Conservation (phyloP, 2,888 invertebrate species). For the Thereva unica region DNA sequence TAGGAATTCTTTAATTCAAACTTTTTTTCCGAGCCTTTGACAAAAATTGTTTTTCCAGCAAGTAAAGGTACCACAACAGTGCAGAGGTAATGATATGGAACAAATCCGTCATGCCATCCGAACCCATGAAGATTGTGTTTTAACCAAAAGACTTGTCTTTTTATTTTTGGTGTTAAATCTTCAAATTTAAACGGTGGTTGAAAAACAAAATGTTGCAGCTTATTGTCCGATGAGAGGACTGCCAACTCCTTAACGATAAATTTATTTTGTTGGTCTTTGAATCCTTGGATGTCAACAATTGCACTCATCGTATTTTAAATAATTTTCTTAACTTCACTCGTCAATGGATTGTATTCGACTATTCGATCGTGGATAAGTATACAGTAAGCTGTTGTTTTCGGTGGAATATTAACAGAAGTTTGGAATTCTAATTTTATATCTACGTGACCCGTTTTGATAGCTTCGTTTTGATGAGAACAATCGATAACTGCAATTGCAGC, state of each 20-base stretch:
- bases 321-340: slow-evolving; percentile 33
- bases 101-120: too few species aligned
- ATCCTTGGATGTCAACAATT: slow-evolving; percentile 10
- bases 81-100: too few species aligned
- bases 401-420: slow-evolving; percentile 23
- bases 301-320: background rate
- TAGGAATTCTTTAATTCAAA: too few species aligned
- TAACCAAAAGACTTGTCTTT: too few species aligned
- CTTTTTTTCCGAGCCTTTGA: too few species aligned
- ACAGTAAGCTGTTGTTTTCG: slow-evolving; percentile 34
- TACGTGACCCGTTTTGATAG: too few species aligned
- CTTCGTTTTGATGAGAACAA: slow-evolving; percentile 44
- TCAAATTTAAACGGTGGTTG: too few species aligned
- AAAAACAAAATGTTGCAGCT: too few species aligned
- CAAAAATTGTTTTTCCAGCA: too few species aligned
- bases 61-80: too few species aligned
- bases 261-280: background rate
- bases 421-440: slow-evolving; percentile 36
- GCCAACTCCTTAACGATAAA: background rate
- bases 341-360: slow-evolving; percentile 38
- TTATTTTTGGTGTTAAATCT: too few species aligned
- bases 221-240: background rate
- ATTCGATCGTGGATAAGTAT: slow-evolving; percentile 40
- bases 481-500: slow-evolving; percentile 41
- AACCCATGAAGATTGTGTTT: too few species aligned